Evolutionary conservation across 2,888 invertebrate genomes (phyloP), one percentile per base, ranked within the genome.

Genomic region (Toxonevra muliebris): DNA sequence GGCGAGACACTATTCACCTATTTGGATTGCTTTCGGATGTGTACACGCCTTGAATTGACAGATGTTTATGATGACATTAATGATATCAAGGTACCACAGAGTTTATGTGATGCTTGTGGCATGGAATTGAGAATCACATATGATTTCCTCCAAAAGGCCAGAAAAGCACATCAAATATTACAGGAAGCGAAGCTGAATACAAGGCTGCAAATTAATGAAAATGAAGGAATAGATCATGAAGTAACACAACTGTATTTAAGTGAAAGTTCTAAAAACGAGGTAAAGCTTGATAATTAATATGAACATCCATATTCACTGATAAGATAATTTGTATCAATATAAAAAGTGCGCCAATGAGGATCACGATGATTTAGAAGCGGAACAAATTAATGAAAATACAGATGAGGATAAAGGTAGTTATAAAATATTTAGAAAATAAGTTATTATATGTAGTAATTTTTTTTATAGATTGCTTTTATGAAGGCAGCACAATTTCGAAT

Each of bases 21-120:
- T 20, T 68, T 76, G 20, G 76, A 77, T 59, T 77, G 76, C 59
- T 75, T 77, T 57, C 65, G 71, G 15, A 68, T 69, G 42, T 77
- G 77, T 61, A 76, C 77, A 40, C 72, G 73, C 17, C 67, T 77
- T 1, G 67, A 70, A 12, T 52, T 73, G 9, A 69, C 71, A 19
- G 61, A 54, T 15, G 4, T 68, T 15, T 69, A 66, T n/a, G 69
- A 70, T 40, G 66, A 72, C 57, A 67, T 61, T 30, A 30, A 30
- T 7, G 30, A 30, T 30, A 30, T 30, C 30, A 30, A 30, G 3
- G 30, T 30, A 11, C 71, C 75, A 11, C 74, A 76, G 43, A 72
- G 67, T 43, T 68, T 77, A 40, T 77, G 77, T 50, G 71, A 59
- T n/a, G 62, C 61, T 8, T 77, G 77, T 66, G 75, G 66, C 1